These are phyloP conservation scores for Epizoanthus rinbou DNA, from an alignment of 92 coral and sea anemone species.

Conservation along the genomic window DNA sequence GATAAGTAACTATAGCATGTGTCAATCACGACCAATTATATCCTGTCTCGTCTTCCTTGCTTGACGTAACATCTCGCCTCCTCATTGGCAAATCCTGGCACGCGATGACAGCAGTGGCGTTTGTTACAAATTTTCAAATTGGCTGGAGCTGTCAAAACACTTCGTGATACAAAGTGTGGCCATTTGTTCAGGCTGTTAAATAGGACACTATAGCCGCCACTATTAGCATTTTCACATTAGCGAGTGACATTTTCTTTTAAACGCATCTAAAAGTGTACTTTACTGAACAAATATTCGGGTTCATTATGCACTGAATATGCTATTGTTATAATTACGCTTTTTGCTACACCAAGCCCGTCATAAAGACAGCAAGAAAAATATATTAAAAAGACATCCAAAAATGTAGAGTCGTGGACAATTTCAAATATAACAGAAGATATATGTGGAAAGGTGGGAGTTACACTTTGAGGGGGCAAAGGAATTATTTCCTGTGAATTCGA, in stretches of 20 bases:
- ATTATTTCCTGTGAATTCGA: conserved; percentile 92
- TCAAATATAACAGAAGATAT: conserved; percentile 75
- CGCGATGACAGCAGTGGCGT: conserved; percentile 99
- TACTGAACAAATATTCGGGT: conserved; percentile 98
- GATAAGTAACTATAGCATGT: conserved; percentile 99
- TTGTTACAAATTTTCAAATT: conserved; percentile 99
- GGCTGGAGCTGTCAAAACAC: conserved; percentile 99
- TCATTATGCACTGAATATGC: conserved; percentile 75
- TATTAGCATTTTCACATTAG: conserved; percentile 97
- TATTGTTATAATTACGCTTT: conserved; percentile 89
- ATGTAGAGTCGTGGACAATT: conserved; percentile 64
- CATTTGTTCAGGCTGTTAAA: conserved; percentile 99
- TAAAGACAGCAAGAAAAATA: not conserved
- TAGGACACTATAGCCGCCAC: conserved; percentile 97
- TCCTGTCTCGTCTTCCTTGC: conserved; percentile 95
- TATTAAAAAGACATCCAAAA: conserved; percentile 18
- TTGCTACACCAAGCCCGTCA: conserved; percentile 72
- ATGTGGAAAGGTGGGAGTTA: conserved; percentile 78
- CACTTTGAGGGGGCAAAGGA: conserved; percentile 79
- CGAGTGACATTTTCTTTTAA: conserved; percentile 97
- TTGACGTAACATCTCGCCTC: conserved; percentile 97
- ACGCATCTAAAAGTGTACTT: conserved; percentile 96
- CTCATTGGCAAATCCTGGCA: conserved; percentile 98
- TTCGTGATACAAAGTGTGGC: conserved; percentile 99
- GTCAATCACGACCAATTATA: conserved; percentile 99